Conservation (phyloP, 37 sponge, comb jelly and placozoan genomes). For the Ianthella basta region DNA sequence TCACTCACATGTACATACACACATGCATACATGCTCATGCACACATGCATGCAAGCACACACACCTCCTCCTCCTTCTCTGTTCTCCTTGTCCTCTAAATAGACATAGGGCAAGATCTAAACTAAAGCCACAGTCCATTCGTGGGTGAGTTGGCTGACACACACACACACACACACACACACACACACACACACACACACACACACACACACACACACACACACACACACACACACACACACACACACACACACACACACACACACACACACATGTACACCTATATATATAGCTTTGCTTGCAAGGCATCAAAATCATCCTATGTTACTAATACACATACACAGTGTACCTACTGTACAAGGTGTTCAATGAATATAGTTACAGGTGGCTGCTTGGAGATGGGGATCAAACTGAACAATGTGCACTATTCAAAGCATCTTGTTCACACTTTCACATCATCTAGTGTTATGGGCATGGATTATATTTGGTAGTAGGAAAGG, state of each 20-base stretch:
- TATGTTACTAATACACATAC: too few species aligned
- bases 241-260: conserved; percentile 38
- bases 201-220: conserved; percentile 33
- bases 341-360: too few species aligned
- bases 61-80: background rate
- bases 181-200: conserved; percentile 29
- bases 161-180: conserved; percentile 39
- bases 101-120: background rate
- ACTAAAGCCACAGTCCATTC: background rate
- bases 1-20: too few species aligned
- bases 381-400: too few species aligned
- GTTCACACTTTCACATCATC: too few species aligned
- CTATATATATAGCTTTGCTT: background rate
- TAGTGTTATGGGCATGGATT: too few species aligned
- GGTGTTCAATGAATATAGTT: too few species aligned
- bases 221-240: conserved; percentile 32
- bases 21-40: background rate
- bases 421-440: too few species aligned
- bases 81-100: background rate
- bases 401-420: too few species aligned
- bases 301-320: background rate
- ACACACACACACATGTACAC: conserved; percentile 14
- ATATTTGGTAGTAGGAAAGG: too few species aligned
- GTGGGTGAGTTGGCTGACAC: too few species aligned
- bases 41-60: background rate